phyloP scores from a whole-genome alignment of 2,797 vertebrate genomes.

The Manis pentadactyla region DNA sequence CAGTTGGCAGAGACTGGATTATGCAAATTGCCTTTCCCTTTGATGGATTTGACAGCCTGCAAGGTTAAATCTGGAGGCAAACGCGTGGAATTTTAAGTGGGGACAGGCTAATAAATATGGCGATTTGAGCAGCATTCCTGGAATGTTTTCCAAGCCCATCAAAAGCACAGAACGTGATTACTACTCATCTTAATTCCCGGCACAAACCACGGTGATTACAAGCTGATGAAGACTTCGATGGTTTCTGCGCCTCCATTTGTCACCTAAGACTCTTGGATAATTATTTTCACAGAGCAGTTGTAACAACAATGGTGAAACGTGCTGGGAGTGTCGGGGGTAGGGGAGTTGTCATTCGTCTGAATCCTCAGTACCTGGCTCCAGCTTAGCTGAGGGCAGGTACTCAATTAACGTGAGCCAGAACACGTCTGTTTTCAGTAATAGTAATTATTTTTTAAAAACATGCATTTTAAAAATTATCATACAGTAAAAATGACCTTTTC shows the following conservation, averaged over 20 bases:
- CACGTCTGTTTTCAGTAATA: neutral
- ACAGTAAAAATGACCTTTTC: neutral
- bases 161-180: slow-evolving; percentile 13
- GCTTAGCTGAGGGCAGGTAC: neutral
- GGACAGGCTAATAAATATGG: neutral
- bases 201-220: neutral
- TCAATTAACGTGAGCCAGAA: neutral
- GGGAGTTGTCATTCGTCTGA: neutral
- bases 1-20: neutral
- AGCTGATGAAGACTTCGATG: neutral
- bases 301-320: neutral
- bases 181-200: neutral
- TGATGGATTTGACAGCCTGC: slow-evolving; percentile 3
- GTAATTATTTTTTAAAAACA: neutral
- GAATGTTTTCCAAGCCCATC: neutral
- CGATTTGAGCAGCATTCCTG: neutral
- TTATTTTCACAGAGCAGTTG: neutral
- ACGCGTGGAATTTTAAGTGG: neutral
- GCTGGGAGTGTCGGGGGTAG: rapidly evolving
- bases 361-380: neutral
- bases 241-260: neutral
- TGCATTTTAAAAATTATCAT: neutral
- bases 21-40: neutral
- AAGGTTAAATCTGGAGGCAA: slow-evolving; percentile 51
- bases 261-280: neutral